Evolutionary conservation across 2,113 vertebrate genomes (phyloP).

Genomic region (Periophthalmus modestus): DNA sequence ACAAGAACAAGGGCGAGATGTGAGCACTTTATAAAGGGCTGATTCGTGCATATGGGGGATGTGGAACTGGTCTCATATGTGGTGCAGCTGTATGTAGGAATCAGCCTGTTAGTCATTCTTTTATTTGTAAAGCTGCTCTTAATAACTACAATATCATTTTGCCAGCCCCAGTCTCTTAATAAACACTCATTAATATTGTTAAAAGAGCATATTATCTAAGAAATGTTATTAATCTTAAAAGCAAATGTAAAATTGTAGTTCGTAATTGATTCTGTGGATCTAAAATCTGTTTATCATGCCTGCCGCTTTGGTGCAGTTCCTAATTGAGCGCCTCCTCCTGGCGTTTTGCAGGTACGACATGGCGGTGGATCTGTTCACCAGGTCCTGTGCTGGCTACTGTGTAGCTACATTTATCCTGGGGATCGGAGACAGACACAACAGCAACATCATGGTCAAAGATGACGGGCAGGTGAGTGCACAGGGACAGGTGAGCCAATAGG

Average conservation of each 20-base stretch:
- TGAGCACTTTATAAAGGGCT: slow-evolving; percentile 68
- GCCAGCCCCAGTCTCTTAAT: too few species aligned
- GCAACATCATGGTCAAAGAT: slow-evolving; percentile 99
- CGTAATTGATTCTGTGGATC: not conserved
- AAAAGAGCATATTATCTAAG: too few species aligned
- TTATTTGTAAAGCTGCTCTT: not conserved
- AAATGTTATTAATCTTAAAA: not conserved
- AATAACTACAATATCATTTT: too few species aligned
- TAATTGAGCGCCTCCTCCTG: not conserved
- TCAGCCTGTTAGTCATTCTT: too few species aligned
- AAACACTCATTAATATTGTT: too few species aligned
- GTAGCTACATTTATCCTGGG: slow-evolving; percentile 98
- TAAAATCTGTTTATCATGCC: not conserved
- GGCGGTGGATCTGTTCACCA: slow-evolving; percentile 95
- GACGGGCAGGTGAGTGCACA: slow-evolving; percentile 87
- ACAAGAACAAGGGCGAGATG: slow-evolving; percentile 99
- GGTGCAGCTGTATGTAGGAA: too few species aligned
- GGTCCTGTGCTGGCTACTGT: slow-evolving; percentile 97
- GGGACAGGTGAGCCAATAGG: too few species aligned
- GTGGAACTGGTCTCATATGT: too few species aligned
- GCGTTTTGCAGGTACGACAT: slow-evolving; percentile 86
- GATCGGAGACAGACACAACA: slow-evolving; percentile 97
- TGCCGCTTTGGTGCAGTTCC: not conserved
- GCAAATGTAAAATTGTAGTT: not conserved
- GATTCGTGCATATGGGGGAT: too few species aligned